phyloP scores from a whole-genome alignment of 2,113 vertebrate species.

The Phyllostomus discolor region DNA sequence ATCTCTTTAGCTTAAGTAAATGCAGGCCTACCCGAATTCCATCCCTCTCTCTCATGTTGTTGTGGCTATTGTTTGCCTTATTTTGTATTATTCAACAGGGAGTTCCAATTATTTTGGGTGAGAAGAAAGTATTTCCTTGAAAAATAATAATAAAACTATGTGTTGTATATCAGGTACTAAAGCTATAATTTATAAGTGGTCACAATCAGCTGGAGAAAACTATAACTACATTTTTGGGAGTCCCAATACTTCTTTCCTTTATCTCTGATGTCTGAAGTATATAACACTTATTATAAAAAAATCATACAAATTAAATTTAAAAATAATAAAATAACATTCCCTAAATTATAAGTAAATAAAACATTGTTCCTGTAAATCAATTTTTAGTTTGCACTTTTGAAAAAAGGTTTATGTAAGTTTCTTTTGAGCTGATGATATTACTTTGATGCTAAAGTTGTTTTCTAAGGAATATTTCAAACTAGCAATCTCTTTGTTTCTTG shows the following conservation, averaged over 20 bases:
- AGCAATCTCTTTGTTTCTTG: constrained; percentile 43
- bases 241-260: not conserved
- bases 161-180: not conserved
- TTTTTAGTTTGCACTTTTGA: constrained; percentile 33
- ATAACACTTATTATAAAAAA: not conserved
- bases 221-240: not conserved
- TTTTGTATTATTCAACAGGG: not conserved
- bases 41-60: not conserved
- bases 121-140: not conserved
- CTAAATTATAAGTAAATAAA: not conserved
- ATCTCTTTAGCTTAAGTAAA: not conserved
- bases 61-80: not conserved
- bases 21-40: not conserved
- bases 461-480: constrained; percentile 31
- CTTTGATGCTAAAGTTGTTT: constrained; percentile 51
- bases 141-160: not conserved
- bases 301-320: not conserved
- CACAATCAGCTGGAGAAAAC: not conserved
- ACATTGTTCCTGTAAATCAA: not conserved
- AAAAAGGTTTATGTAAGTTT: constrained; percentile 19
- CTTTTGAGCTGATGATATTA: constrained; percentile 46
- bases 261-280: not conserved
- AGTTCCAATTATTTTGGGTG: not conserved
- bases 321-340: not conserved
- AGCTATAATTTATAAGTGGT: not conserved